A percentile compares a stretch with the other conserved stretches of the same genome.
Conservation (phyloP, 2,888 invertebrate genomes). For the Drosophila macrothrix region DNA sequence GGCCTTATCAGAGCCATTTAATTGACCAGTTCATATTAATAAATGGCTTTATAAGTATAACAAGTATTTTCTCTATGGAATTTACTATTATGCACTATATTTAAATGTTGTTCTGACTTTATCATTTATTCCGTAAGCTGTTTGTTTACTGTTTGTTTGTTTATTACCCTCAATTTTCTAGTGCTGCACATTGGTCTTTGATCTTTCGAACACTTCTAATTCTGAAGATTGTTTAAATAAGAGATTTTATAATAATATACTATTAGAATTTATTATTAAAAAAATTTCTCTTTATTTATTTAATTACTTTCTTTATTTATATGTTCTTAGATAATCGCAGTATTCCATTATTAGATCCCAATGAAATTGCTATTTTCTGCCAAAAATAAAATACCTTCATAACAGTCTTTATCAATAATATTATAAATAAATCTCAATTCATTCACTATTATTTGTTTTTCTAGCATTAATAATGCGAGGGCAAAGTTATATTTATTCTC, state of each 20-base stretch:
- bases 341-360: neutral
- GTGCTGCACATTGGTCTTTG: neutral
- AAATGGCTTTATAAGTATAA: constrained; percentile 6
- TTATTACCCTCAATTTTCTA: neutral
- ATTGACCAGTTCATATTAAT: neutral
- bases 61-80: neutral
- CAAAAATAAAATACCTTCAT: neutral
- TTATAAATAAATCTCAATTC: neutral
- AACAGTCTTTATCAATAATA: neutral
- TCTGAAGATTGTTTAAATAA: neutral
- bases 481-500: neutral
- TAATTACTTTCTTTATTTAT: neutral
- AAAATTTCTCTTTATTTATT: neutral
- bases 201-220: neutral
- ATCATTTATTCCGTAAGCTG: neutral
- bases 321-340: neutral
- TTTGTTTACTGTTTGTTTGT: neutral
- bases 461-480: neutral
- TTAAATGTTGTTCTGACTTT: neutral
- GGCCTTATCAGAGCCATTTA: constrained; percentile 14
- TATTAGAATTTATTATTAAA: neutral
- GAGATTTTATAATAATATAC: neutral
- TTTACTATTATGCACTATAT: neutral
- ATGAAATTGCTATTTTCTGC: neutral
- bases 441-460: neutral